phyloP scores from a whole-genome alignment of 1,140 invertebrate species.

The Pogonomyrmex californicus region DNA sequence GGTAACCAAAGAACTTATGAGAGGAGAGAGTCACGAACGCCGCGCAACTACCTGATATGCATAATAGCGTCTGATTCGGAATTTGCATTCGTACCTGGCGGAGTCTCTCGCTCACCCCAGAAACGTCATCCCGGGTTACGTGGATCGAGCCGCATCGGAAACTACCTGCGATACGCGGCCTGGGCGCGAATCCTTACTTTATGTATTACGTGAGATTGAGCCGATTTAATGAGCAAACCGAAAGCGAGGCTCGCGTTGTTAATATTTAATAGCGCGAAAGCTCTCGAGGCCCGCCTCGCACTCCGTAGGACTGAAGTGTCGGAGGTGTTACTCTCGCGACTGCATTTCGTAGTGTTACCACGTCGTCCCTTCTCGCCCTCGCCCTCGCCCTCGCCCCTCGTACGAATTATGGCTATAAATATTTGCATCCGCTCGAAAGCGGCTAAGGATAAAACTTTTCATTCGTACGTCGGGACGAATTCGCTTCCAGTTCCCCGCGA shows the following conservation, averaged over 20 bases:
- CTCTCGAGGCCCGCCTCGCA: background rate
- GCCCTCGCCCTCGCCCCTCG: background rate
- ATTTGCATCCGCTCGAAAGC: background rate
- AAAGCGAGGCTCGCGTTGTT: slow-evolving; percentile 28
- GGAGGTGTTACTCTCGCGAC: background rate
- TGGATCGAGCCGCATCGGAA: background rate
- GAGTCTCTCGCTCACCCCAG: slow-evolving; percentile 69
- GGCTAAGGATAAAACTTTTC: slow-evolving; percentile 31
- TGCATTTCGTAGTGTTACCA: slow-evolving; percentile 21
- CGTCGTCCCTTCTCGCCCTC: background rate
- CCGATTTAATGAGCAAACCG: slow-evolving; percentile 54
- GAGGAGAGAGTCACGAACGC: slow-evolving; percentile 75
- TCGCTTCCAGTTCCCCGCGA: background rate
- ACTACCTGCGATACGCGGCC: slow-evolving; percentile 2
- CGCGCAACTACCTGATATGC: slow-evolving; percentile 79
- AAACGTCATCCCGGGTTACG: slow-evolving; percentile 62
- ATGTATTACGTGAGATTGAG: slow-evolving; percentile 54
- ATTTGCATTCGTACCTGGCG: slow-evolving; percentile 82
- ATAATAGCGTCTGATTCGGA: slow-evolving; percentile 82
- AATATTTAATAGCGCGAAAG: slow-evolving; percentile 32
- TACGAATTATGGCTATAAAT: slow-evolving; percentile 26
- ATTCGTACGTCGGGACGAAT: background rate
- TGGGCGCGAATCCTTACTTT: slow-evolving; percentile 27
- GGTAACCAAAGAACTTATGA: slow-evolving; percentile 79
- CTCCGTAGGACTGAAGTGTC: background rate